These are phyloP conservation scores for Pseudomyrmex concolor DNA, from an alignment of 1,140 invertebrate species.

Conservation along the genomic window DNA sequence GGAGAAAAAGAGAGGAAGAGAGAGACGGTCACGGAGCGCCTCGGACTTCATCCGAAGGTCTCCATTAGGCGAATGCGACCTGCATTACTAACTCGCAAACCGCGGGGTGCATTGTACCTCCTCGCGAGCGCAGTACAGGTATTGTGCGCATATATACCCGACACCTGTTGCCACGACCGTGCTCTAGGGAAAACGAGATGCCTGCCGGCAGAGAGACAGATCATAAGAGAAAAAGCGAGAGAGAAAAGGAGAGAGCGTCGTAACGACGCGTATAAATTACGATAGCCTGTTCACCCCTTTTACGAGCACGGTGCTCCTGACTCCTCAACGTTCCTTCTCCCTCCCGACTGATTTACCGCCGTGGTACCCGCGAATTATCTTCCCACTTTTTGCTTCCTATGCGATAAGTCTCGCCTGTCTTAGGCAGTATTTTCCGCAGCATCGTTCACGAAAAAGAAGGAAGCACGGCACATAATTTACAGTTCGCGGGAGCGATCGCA, in stretches of 20 bases:
- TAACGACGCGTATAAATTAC: conserved; percentile 65
- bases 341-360: conserved; percentile 43
- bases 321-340: conserved; percentile 35
- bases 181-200: conserved; percentile 61
- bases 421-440: conserved; percentile 19
- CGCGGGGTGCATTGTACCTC: conserved; percentile 40
- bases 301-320: conserved; percentile 57
- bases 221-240: neutral
- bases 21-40: neutral
- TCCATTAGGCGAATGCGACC: conserved; percentile 30
- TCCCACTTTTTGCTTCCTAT: conserved; percentile 3
- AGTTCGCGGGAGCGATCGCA: conserved; percentile 19
- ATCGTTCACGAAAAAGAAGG: conserved; percentile 6
- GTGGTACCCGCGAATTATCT: conserved; percentile 46
- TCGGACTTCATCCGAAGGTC: conserved; percentile 11
- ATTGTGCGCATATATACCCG: conserved; percentile 48
- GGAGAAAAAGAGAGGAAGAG: neutral
- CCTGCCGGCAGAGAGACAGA: conserved; percentile 28
- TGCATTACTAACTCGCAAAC: conserved; percentile 28
- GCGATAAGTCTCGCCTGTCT: conserved; percentile 7
- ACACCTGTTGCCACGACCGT: conserved; percentile 67
- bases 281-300: conserved; percentile 52
- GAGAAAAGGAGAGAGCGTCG: conserved; percentile 28
- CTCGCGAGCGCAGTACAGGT: conserved; percentile 17
- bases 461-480: conserved; percentile 29